Evolutionary conservation across 1,140 invertebrate species (phyloP), one percentile per base, ranked within the genome.

Genomic region (Eubasilissa regina): DNA sequence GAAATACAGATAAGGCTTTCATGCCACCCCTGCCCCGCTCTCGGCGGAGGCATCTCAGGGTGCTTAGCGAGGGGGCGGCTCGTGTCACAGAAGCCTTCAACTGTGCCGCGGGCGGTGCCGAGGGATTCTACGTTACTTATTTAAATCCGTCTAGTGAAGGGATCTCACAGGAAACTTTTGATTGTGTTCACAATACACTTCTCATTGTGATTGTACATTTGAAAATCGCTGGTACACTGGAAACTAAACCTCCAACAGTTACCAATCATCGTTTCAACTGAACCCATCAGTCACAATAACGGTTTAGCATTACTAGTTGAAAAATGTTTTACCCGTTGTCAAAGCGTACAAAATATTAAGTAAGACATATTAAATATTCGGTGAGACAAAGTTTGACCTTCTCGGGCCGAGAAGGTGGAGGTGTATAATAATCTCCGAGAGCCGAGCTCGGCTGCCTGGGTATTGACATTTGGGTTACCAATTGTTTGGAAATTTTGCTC

Each of bases 1-100:
- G 72, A 81, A 81, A 81, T 78, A 81, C 75, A 78, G 80, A 81
- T 81, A 78, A 78, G 80, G 72, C 75, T 78, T 80, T 73, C 68
- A 35, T 25, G 9, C 12, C 66, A 17, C 68, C 48, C 12, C 25
- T 21, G 10, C 45, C 17, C 6, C 48, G 21, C 68, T 4, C 47
- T 6, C n/a, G 10, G 11, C 62, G 66, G 68, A 62, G 77, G 68
- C 44, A 73, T 70, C 56, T 64, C 72, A 73, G 51, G 75, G 58
- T 45, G 56, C 72, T 73, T 58, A 56, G 48, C n/a, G 25, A 60
- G 35, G 15, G 58, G 53, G 21, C 17, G 48, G 48, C 53, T 44
- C 25, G 6, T 13, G 45, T 47, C 11, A 64, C 75, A 64, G 72
- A 45, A 51, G 68, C 56, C 35, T 68, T 68, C 43, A 68, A 68